These are phyloP conservation scores for Bombyx mandarina DNA, from an alignment of 1,140 invertebrate genomes.

Conservation along the genomic window DNA sequence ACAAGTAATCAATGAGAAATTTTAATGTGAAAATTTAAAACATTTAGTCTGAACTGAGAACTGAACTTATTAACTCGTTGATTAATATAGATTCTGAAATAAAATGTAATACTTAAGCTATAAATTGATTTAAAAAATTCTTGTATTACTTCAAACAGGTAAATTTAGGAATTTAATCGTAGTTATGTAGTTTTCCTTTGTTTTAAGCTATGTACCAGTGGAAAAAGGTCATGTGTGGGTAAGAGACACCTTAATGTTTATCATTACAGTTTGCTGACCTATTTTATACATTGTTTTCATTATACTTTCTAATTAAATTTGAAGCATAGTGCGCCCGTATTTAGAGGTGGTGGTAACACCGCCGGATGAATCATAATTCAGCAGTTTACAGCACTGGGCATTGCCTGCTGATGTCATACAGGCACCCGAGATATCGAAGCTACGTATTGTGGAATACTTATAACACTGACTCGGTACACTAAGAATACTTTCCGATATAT, in stretches of 20 bases:
- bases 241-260: conserved; percentile 2
- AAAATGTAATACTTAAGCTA: no score
- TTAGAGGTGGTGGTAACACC: conserved; percentile 14
- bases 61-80: no score
- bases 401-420: conserved; percentile 61
- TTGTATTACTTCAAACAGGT: background rate
- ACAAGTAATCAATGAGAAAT: no score
- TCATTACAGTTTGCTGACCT: conserved; percentile 14
- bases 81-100: no score
- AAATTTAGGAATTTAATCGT: background rate
- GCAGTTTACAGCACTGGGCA: conserved; percentile 55
- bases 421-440: conserved; percentile 13
- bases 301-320: conserved; percentile 12
- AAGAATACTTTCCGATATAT: background rate
- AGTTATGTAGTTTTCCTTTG: background rate
- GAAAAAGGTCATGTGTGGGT: no score
- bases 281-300: conserved; percentile 15
- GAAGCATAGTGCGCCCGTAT: conserved; percentile 12
- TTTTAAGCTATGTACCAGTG: no score
- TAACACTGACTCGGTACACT: conserved; percentile 33
- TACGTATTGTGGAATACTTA: conserved; percentile 5
- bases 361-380: conserved; percentile 43
- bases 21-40: no score
- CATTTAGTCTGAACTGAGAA: no score
- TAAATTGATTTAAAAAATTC: no score